These are phyloP conservation scores for Sinocyclocheilus rhinocerous DNA, from an alignment of 2,113 vertebrate genomes.

Conservation along the genomic window DNA sequence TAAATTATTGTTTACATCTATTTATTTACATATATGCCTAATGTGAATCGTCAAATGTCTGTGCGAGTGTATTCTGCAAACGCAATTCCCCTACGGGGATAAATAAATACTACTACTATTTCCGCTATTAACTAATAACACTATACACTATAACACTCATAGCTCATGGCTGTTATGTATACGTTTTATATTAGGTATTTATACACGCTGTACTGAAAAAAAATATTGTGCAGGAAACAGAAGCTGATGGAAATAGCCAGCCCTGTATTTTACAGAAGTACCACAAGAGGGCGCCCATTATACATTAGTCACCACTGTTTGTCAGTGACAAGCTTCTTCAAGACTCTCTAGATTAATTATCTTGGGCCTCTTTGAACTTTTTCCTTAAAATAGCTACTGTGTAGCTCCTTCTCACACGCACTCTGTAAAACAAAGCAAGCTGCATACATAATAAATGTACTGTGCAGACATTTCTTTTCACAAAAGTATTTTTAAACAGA, in stretches of 20 bases:
- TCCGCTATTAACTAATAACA: background rate
- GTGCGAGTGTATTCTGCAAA: no score
- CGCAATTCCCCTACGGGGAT: no score
- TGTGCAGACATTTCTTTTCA: background rate
- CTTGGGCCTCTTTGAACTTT: background rate
- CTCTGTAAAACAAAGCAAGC: background rate
- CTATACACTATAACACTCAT: background rate
- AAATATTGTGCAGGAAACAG: no score
- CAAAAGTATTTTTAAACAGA: background rate
- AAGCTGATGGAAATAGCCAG: background rate
- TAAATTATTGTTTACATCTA: no score
- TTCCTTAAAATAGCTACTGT: background rate
- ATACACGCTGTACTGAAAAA: background rate
- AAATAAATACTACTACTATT: background rate
- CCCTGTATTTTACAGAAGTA: background rate
- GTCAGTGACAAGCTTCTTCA: background rate
- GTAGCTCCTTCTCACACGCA: background rate
- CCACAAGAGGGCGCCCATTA: background rate
- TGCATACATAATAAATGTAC: background rate
- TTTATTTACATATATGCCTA: no score
- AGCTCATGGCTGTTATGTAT: background rate
- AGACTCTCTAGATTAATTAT: background rate
- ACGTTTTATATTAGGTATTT: background rate
- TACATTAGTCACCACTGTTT: background rate
- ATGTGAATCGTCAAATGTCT: no score